phyloP scores from a whole-genome alignment of 2,113 vertebrate genomes.

The Clarias batrachus region DNA sequence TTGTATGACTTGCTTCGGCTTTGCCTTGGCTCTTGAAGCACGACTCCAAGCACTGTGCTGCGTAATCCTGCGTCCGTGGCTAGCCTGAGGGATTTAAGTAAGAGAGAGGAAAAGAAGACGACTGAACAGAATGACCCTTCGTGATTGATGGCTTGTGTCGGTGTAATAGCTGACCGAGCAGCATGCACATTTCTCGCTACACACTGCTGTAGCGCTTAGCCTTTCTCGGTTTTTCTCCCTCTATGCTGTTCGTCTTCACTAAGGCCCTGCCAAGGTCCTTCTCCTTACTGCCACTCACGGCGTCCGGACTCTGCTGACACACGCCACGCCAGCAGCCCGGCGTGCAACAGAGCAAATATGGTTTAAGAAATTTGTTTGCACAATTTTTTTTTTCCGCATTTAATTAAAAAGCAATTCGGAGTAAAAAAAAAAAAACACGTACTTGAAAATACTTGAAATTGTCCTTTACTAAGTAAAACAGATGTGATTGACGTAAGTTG shows the following conservation, averaged over 20 bases:
- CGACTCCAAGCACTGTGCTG: conserved; percentile 62
- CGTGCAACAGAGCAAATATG: neutral
- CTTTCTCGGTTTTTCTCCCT: conserved; percentile 24
- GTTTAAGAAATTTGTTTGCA: neutral
- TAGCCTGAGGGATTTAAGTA: conserved; percentile 56
- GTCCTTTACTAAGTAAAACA: neutral
- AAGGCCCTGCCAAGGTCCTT: conserved; percentile 57
- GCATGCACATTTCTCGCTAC: conserved; percentile 65
- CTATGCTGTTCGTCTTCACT: conserved; percentile 59
- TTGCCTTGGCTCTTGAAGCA: neutral
- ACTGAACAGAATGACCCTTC: conserved; percentile 62
- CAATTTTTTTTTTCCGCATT: neutral
- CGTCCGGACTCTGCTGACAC: conserved; percentile 69
- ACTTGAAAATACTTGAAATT: neutral
- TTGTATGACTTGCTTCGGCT: neutral
- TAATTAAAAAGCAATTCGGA: neutral
- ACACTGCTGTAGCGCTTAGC: neutral
- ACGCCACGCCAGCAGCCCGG: conserved; percentile 52
- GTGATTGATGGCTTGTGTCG: conserved; percentile 72
- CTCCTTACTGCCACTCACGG: conserved; percentile 57
- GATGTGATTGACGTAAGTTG: neutral
- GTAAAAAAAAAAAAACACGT: neutral
- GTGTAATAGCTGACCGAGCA: conserved; percentile 71
- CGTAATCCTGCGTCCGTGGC: conserved; percentile 62
- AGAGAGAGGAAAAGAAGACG: neutral